Percentiles rank a stretch among this genome's conserved stretches.
phyloP scores from a whole-genome alignment of 2,888 invertebrate species.

The Drosophila anomelani region DNA sequence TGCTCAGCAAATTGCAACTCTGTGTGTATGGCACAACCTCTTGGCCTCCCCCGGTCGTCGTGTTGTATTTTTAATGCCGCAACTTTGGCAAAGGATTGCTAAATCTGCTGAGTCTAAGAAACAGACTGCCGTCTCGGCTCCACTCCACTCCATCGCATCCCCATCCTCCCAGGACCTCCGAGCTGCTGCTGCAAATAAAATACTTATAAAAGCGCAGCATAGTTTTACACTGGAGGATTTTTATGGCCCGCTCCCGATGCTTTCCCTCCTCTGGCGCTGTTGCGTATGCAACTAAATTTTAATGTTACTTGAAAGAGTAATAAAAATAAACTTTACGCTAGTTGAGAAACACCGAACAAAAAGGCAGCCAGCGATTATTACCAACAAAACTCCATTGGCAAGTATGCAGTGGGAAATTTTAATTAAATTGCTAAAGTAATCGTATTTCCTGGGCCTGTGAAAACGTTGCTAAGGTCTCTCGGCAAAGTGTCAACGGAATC shows the following conservation, averaged over 20 bases:
- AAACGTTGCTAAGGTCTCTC: conserved; percentile 1
- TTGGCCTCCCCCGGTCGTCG: conserved; percentile 19
- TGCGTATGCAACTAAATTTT: conserved; percentile 74
- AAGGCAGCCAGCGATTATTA: conserved; percentile 60
- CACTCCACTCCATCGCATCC: neutral
- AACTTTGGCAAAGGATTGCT: conserved; percentile 78
- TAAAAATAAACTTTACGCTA: conserved; percentile 76
- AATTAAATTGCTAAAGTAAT: conserved; percentile 64
- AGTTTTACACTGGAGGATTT: conserved; percentile 66
- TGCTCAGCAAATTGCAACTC: conserved; percentile 70
- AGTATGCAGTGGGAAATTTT: conserved; percentile 69
- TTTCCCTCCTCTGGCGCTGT: conserved; percentile 14
- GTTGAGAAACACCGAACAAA: conserved; percentile 64
- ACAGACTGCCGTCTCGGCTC: conserved; percentile 41
- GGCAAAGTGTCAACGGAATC: conserved; percentile 63
- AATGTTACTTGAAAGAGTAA: conserved; percentile 80
- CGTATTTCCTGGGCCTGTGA: conserved; percentile 18
- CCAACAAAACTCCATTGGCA: conserved; percentile 21
- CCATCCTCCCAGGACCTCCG: conserved; percentile 25
- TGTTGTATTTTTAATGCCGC: conserved; percentile 76
- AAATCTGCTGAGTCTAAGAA: conserved; percentile 78
- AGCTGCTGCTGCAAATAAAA: conserved; percentile 64
- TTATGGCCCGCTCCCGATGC: conserved; percentile 55
- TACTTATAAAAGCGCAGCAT: conserved; percentile 70
- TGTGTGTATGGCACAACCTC: conserved; percentile 51